Evolutionary conservation across 2,888 invertebrate species (phyloP).

Genomic region (Euplagia quadripunctaria): DNA sequence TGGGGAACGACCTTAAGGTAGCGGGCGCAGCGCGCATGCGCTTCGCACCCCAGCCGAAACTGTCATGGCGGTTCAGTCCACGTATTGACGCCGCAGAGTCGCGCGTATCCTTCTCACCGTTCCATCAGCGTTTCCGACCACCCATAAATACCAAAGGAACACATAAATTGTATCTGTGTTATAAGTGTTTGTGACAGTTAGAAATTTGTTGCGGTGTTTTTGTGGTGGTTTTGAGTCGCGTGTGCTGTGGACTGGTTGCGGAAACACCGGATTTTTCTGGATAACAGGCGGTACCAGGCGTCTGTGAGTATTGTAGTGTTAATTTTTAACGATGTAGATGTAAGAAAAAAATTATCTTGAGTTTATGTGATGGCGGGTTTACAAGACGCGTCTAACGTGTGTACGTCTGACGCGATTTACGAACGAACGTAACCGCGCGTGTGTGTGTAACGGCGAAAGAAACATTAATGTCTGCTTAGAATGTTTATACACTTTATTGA

Average conservation of each 20-base stretch:
- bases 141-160: slow-evolving; percentile 42
- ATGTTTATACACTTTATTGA: slow-evolving; percentile 72
- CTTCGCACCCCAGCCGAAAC: slow-evolving; percentile 71
- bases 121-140: slow-evolving; percentile 33
- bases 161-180: slow-evolving; percentile 48
- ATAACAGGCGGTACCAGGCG: slow-evolving; percentile 59
- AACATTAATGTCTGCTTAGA: slow-evolving; percentile 62
- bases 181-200: slow-evolving; percentile 55
- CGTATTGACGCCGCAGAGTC: slow-evolving; percentile 78
- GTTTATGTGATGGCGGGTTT: slow-evolving; percentile 39
- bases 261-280: slow-evolving; percentile 69
- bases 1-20: slow-evolving; percentile 77
- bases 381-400: slow-evolving; percentile 39
- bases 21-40: slow-evolving; percentile 72
- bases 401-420: slow-evolving; percentile 36
- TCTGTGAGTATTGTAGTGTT: slow-evolving; percentile 68
- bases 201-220: slow-evolving; percentile 29
- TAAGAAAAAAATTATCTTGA: slow-evolving; percentile 25
- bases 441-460: slow-evolving; percentile 55
- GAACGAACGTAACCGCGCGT: slow-evolving; percentile 45
- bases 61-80: slow-evolving; percentile 83
- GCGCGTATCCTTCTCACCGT: slow-evolving; percentile 59
- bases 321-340: slow-evolving; percentile 32
- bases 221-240: slow-evolving; percentile 47
- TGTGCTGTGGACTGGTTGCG: slow-evolving; percentile 36